Conservation (phyloP, 2,888 invertebrate species). For the Stratiomys singularior region DNA sequence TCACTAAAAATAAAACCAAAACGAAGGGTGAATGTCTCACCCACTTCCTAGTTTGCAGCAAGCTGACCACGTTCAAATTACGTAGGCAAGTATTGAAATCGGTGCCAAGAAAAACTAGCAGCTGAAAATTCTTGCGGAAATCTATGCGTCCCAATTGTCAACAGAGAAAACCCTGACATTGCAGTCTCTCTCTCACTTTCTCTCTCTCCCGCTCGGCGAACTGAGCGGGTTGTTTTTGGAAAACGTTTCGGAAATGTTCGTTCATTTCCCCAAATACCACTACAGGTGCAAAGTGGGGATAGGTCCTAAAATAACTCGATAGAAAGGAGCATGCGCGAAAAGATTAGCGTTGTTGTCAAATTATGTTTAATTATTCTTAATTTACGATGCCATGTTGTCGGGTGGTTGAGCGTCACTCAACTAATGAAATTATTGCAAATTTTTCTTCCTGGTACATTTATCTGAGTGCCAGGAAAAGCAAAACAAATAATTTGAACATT, state of each 20-base stretch:
- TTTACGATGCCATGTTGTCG: slow-evolving; percentile 21
- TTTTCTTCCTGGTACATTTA: background rate
- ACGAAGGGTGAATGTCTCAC: slow-evolving; percentile 37
- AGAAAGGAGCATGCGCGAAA: slow-evolving; percentile 25
- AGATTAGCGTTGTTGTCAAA: slow-evolving; percentile 33
- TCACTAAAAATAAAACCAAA: slow-evolving; percentile 1
- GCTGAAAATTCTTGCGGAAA: slow-evolving; percentile 6
- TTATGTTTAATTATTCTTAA: slow-evolving; percentile 7
- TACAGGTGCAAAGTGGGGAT: slow-evolving; percentile 7
- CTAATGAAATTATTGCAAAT: slow-evolving; percentile 12
- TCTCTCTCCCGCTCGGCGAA: background rate
- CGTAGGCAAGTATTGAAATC: background rate
- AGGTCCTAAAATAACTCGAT: background rate
- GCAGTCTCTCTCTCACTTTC: slow-evolving; percentile 8
- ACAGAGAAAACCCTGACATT: slow-evolving; percentile 46
- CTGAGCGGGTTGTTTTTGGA: background rate
- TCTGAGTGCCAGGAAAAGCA: background rate
- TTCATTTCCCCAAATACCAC: background rate
- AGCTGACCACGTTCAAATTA: slow-evolving; percentile 18
- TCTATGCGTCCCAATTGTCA: slow-evolving; percentile 10
- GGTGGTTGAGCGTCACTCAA: background rate
- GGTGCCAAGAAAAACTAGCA: slow-evolving; percentile 40
- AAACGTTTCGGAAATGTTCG: slow-evolving; percentile 23
- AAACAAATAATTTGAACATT: background rate
- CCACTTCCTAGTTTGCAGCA: slow-evolving; percentile 25